These are phyloP conservation scores for Butorides virescens DNA, from an alignment of 2,113 vertebrate species.

Conservation along the genomic window DNA sequence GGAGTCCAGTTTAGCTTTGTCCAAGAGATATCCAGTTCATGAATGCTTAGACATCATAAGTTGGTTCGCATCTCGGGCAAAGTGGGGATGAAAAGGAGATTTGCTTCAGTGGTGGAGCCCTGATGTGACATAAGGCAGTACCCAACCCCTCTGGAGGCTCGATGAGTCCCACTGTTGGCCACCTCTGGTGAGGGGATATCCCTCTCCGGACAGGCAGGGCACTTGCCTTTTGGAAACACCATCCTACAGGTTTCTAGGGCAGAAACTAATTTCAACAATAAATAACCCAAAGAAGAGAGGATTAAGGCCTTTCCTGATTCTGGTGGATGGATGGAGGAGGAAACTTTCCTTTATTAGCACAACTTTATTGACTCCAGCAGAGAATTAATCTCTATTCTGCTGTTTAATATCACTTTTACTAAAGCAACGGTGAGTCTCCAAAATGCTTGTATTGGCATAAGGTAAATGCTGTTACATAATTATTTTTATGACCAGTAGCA, in stretches of 20 bases:
- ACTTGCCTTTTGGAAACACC: fast-evolving
- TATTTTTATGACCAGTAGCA: not conserved
- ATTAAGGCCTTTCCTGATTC: not conserved
- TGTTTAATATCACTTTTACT: not conserved
- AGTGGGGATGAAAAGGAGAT: not conserved
- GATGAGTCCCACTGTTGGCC: not conserved
- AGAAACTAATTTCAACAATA: not conserved
- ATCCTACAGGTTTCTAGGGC: not conserved
- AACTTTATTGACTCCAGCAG: not conserved
- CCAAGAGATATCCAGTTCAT: not conserved
- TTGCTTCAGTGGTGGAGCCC: not conserved
- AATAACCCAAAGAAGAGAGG: not conserved
- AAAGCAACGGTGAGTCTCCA: not conserved
- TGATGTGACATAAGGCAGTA: not conserved
- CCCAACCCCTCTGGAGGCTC: fast-evolving
- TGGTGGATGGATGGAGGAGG: not conserved
- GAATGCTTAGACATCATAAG: not conserved
- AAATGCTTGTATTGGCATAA: not conserved
- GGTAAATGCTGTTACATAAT: not conserved
- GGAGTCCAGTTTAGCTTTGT: not conserved
- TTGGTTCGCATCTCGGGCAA: fast-evolving
- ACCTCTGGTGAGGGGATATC: not conserved
- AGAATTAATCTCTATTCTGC: not conserved
- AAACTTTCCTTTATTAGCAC: not conserved
- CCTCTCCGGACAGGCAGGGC: not conserved